These are phyloP conservation scores for Esox masquinongy DNA, from an alignment of 2,797 vertebrate genomes.

Conservation along the genomic window DNA sequence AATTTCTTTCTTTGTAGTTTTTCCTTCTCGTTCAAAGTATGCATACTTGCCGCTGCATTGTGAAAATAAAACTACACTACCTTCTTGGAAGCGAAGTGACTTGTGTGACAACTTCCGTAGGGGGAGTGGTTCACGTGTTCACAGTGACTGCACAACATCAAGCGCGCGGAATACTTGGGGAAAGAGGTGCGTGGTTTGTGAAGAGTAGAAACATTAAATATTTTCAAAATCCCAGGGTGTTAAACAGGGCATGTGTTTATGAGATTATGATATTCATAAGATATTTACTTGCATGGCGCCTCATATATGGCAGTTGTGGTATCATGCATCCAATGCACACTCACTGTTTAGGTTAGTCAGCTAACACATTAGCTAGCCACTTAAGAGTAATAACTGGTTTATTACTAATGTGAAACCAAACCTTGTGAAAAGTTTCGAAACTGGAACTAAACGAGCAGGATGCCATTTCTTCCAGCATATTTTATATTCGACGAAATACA, in stretches of 20 bases:
- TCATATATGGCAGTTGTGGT: not conserved
- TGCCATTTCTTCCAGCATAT: too few species aligned
- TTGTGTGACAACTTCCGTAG: conserved; percentile 33
- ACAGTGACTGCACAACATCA: not conserved
- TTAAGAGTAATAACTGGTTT: not conserved
- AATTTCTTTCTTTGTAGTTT: conserved; percentile 7
- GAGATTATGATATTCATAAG: not conserved
- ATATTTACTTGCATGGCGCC: not conserved
- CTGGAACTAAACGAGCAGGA: too few species aligned
- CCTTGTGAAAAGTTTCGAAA: too few species aligned
- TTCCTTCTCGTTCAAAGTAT: not conserved
- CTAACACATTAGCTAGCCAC: not conserved
- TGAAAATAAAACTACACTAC: conserved; percentile 40
- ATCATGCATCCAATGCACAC: not conserved
- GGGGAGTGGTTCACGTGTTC: conserved; percentile 17
- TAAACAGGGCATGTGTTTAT: not conserved
- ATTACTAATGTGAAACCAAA: too few species aligned
- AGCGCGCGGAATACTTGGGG: not conserved
- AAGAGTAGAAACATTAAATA: not conserved
- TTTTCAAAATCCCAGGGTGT: not conserved
- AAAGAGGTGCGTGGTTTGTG: not conserved
- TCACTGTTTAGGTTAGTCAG: not conserved
- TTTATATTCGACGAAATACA: too few species aligned
- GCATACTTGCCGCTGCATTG: not conserved
- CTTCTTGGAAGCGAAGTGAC: conserved; percentile 15